Base-by-base conservation (phyloP, 2,797 vertebrate genomes). In the Tenualosa thibaudeaui region DNA sequence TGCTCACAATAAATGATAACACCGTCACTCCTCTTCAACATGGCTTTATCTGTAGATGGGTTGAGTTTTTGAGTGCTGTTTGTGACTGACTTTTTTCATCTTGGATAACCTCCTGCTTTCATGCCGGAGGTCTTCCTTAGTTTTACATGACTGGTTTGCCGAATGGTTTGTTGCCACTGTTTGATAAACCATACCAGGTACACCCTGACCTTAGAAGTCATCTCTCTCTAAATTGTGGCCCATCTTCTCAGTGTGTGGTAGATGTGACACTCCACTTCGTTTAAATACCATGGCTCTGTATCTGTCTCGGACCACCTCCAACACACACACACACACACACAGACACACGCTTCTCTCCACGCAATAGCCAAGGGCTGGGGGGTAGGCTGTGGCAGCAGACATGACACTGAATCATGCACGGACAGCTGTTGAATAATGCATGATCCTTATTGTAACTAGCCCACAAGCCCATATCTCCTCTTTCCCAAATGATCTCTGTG, bases 251-350 rank as follows among this genome's bases (percentile, higher is more conserved):
- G n/a, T 12, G 24, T 65, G 24, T 65, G 60, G 10, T 15, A 17
- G 65, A 71, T 40, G 65, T 12, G 31, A 19, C 31, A 12, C 13
- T 71, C 12, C 26, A 40, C 31, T 71, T 71, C 65, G n/a, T 37
- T 40, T 71, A 40, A 71, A 37, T 12, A 40, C 31, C 65, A 31
- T 2, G 10, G 4, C 26, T 15, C 26, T 12, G 1, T 51, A 51
- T 51, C 15, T 71, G 1, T 31, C 26, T 24, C 19, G 3, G 5
- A 60, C 58, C 22, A 3, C 22, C 58, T 8, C 71, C 5, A 31
- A 12, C 24, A 37, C 62, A 68, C 26, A 68, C 62, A 68, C 62
- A 68, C 65, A 68, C 65, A 68, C 26, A 37, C 62, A 68, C 62
- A 37, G 9, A 37, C 26, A 15, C 26, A 37, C 2, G 12, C 65